phyloP scores from a whole-genome alignment of 2,113 vertebrate genomes.

The Corythornis madagascariensis region DNA sequence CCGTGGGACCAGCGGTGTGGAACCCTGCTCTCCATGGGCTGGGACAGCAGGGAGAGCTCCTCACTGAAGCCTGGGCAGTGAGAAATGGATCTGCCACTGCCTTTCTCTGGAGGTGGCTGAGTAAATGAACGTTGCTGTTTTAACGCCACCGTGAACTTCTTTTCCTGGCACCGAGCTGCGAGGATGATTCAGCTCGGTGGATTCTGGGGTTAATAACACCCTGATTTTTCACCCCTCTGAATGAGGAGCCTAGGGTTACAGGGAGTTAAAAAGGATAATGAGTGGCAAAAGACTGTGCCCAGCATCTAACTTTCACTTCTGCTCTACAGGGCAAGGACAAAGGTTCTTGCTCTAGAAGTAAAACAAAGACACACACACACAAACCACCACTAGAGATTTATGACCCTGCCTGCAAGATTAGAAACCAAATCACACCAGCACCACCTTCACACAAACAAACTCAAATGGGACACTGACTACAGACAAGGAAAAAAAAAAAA shows the following conservation, averaged over 20 bases:
- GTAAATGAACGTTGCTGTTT: not conserved
- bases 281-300: not conserved
- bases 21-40: not conserved
- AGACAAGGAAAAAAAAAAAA: not conserved
- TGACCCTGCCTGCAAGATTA: not conserved
- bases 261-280: not conserved
- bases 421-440: constrained; percentile 6
- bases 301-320: constrained; percentile 16
- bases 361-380: not conserved
- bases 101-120: not conserved
- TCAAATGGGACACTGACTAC: not conserved
- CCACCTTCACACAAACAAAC: not conserved
- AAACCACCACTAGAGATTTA: not conserved
- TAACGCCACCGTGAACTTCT: not conserved
- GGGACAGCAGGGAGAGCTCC: not conserved
- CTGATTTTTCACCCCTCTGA: not conserved
- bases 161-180: no score
- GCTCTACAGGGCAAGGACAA: not conserved
- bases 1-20: not conserved
- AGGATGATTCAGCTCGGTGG: fast-evolving
- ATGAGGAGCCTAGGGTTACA: not conserved
- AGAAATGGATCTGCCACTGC: not conserved
- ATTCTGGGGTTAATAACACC: not conserved
- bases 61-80: not conserved
- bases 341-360: not conserved